A percentile compares a stretch with the other conserved stretches of the same genome.
phyloP scores from a whole-genome alignment of 2,888 invertebrate genomes.

The Saturnia pavonia region DNA sequence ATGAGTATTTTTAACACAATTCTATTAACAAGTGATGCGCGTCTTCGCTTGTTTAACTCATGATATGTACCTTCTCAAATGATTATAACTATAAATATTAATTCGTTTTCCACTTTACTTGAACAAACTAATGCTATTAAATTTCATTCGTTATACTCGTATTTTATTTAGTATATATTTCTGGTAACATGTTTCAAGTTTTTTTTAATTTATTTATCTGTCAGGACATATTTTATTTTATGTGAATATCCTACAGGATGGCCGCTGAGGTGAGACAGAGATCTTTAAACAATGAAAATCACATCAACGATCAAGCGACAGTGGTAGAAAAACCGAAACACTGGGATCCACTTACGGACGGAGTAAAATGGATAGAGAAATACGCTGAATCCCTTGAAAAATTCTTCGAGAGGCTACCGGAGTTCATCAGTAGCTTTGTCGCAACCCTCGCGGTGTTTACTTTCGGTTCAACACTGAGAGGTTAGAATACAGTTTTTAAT shows the following conservation, averaged over 20 bases:
- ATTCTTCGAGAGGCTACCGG: conserved; percentile 80
- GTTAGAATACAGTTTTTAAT: conserved; percentile 48
- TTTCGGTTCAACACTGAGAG: conserved; percentile 84
- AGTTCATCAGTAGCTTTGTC: conserved; percentile 76
- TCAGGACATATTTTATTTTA: not conserved
- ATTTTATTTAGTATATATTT: no score
- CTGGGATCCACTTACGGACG: conserved; percentile 79
- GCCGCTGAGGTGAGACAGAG: conserved; percentile 40
- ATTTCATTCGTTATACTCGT: no score
- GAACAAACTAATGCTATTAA: no score
- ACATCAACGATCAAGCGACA: conserved; percentile 23
- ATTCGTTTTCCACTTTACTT: no score
- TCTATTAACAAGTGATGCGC: no score
- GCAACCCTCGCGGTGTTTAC: conserved; percentile 83
- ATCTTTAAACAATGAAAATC: conserved; percentile 26
- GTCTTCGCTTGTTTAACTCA: no score
- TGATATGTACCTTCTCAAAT: no score
- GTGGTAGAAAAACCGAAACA: conserved; percentile 42
- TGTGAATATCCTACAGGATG: conserved; percentile 8
- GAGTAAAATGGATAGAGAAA: conserved; percentile 83
- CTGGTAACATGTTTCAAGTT: no score
- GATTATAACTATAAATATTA: no score
- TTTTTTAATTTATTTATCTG: not conserved
- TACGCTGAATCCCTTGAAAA: conserved; percentile 78
- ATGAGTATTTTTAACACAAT: no score